These are phyloP conservation scores for Eupelmus urozonus DNA, from an alignment of 2,888 invertebrate genomes.

Conservation along the genomic window DNA sequence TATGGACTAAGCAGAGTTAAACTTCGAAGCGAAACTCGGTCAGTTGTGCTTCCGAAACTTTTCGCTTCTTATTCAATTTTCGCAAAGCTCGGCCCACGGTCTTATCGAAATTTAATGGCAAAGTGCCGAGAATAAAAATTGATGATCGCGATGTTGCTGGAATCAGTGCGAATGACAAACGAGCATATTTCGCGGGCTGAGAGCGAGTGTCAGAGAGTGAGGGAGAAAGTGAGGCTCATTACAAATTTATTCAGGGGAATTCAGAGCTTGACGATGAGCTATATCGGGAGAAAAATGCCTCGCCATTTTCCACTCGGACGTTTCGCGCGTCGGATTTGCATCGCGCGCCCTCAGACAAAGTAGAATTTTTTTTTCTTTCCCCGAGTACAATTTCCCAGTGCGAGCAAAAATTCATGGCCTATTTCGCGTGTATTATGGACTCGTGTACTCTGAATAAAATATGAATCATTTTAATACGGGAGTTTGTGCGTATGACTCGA, in stretches of 20 bases:
- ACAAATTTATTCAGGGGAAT: slow-evolving; percentile 36
- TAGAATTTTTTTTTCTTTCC: slow-evolving; percentile 8
- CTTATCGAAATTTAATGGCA: slow-evolving; percentile 37
- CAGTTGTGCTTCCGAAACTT: slow-evolving; percentile 3
- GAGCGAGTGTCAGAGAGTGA: neutral
- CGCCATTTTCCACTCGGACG: slow-evolving; percentile 10
- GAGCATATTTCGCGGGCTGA: neutral
- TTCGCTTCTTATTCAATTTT: slow-evolving; percentile 32
- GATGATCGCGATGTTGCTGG: neutral
- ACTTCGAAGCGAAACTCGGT: slow-evolving; percentile 43
- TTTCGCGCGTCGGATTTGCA: slow-evolving; percentile 36
- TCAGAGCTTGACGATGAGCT: neutral
- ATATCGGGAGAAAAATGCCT: neutral
- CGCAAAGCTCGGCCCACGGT: neutral
- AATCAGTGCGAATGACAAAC: slow-evolving; percentile 31
- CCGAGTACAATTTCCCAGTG: neutral
- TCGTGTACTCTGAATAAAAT: too few species aligned
- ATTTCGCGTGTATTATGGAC: too few species aligned
- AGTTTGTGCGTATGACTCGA: neutral
- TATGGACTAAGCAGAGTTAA: slow-evolving; percentile 32
- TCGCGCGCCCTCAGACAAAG: slow-evolving; percentile 13
- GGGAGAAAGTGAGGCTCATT: slow-evolving; percentile 15
- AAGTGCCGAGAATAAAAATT: slow-evolving; percentile 16
- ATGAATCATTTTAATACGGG: neutral
- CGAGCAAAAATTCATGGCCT: slow-evolving; percentile 13